Base-by-base conservation (phyloP, 1,140 invertebrate species). In the Agraylea sexmaculata region DNA sequence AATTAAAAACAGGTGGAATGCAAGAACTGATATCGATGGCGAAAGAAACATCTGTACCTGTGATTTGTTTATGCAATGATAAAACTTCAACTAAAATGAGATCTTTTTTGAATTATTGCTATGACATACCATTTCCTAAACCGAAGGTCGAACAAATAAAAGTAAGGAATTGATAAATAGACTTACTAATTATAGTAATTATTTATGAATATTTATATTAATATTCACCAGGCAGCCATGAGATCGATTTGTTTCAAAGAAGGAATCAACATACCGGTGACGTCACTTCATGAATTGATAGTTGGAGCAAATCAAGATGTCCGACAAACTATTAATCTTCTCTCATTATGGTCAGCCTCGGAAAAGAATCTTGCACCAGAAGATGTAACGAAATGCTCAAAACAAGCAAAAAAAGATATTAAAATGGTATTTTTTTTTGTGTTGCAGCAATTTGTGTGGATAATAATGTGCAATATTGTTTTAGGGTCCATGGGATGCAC, bases 1-100 rank as follows among this genome's bases (percentile, higher is more conserved):
- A n/a, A n/a, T n/a, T n/a, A n/a, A n/a, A n/a, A n/a, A 0, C 47
- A 68, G 95, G 95, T 31, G 96, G 95, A 33, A 73, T 98, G 29
- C 83, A 88, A 61, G 94, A 99, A 69, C 59, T 99, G 10, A 95
- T 99, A 46, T 64, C 66, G 13, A 67, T 99, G 4, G 97, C 99
- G 30, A 99, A 99, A 68, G 67, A 69, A 2, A 75, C 87, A 0
- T 81, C 83, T 34, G 76, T 98, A 34, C 96, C 96, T 0, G 83
- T 99, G 22, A 87, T 99, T 48, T 99, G 94, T 61, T 97, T 99
- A 71, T 99, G 96, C 62, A 99, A 99, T 56, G 95, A 99, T 66
- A 70, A 95, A 42, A 83, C 84, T 56, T 83, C 89, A 62, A 80
- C 75, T 18, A 99, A 99, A 69, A 95, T 99, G 64, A 72, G 91